Percentiles rank a stretch among this genome's conserved stretches.
These are phyloP conservation scores for Melanerpes aurifrons DNA, from an alignment of 2,113 vertebrate species.

Conservation along the genomic window DNA sequence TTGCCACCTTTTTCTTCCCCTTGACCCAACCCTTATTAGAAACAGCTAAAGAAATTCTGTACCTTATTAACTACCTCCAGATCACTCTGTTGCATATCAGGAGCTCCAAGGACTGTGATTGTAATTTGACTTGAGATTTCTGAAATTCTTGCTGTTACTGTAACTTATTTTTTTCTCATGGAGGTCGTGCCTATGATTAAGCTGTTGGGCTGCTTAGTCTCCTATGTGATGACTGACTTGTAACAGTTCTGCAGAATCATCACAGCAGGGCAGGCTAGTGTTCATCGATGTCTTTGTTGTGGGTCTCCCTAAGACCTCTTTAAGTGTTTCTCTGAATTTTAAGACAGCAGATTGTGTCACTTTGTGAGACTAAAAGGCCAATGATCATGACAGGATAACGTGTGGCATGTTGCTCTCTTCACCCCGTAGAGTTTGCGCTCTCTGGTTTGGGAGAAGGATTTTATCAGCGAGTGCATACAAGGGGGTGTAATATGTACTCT, in stretches of 20 bases:
- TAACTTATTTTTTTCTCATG: accelerated
- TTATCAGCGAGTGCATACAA: not conserved
- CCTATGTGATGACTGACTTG: not conserved
- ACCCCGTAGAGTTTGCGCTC: not conserved
- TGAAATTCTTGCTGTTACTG: not conserved
- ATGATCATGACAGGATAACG: not conserved
- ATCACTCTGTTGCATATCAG: not conserved
- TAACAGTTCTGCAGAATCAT: not conserved
- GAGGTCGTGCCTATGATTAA: not conserved
- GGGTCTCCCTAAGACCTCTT: not conserved
- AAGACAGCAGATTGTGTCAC: not conserved
- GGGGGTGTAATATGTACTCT: not conserved
- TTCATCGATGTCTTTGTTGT: not conserved
- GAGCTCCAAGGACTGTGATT: not conserved
- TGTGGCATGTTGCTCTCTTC: not conserved
- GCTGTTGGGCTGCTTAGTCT: not conserved
- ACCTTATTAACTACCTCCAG: not conserved
- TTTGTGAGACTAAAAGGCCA: not conserved
- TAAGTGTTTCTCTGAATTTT: not conserved
- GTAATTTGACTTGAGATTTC: not conserved
- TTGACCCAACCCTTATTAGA: not conserved
- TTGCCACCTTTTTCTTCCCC: not conserved
- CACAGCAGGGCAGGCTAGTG: not conserved
- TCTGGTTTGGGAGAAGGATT: not conserved
- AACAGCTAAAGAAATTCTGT: not conserved